Evolutionary conservation across 2,797 vertebrate genomes (phyloP).

Genomic region (Lagothrix lagotricha): DNA sequence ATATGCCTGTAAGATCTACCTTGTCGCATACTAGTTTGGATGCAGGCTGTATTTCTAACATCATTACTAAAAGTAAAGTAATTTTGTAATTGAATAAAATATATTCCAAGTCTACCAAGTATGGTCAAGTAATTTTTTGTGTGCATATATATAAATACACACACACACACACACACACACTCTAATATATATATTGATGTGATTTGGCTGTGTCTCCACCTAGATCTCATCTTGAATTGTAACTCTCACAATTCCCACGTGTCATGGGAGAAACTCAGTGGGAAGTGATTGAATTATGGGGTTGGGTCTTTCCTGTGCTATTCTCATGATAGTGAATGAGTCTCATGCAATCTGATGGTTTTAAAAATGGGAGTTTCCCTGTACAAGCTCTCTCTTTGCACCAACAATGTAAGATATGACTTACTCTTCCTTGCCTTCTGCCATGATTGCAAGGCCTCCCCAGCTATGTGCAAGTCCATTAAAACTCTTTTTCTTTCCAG

Average conservation of each 20-base stretch:
- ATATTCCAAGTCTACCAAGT: neutral
- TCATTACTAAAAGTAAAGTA: neutral
- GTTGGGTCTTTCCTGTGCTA: neutral
- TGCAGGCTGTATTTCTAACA: neutral
- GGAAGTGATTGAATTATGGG: neutral
- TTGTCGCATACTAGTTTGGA: neutral
- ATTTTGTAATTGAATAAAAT: constrained; percentile 14
- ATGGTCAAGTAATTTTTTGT: neutral
- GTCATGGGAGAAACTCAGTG: neutral
- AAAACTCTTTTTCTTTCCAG: neutral
- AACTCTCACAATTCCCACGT: neutral
- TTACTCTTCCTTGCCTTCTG: neutral
- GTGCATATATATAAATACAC: neutral
- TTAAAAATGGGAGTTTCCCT: neutral
- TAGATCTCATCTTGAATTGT: neutral
- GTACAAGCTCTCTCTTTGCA: neutral
- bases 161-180: too few relatives aligned
- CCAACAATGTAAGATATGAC: neutral
- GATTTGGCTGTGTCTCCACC: neutral
- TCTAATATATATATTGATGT: neutral
- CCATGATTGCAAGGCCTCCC: neutral
- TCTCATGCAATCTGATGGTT: neutral
- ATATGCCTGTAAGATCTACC: neutral
- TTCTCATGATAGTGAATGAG: neutral
- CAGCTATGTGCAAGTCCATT: neutral